Evolutionary conservation across 2,888 invertebrate genomes (phyloP), one percentile per base, ranked within the genome.

Genomic region (Eudasyphora cyanicolor): DNA sequence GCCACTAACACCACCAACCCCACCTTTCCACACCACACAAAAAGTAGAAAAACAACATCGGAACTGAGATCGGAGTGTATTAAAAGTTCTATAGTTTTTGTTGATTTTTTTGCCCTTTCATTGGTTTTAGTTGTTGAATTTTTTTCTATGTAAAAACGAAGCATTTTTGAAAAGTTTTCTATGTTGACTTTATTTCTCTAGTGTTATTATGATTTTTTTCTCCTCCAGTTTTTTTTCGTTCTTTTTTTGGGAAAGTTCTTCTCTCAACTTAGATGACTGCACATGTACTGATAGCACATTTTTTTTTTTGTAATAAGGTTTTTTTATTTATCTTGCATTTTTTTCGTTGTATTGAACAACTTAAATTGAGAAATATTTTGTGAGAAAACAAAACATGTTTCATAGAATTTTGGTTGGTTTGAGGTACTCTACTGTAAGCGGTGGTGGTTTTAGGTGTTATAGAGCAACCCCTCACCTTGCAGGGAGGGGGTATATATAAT

Each of bases 271-370:
- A 17, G 19, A 27, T 42, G 77, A 70, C 27, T 82, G 82, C 57
- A 75, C 27, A 62, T 32, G 27, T 62, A 51, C 62, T 75, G 78
- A 82, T 78, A 78, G 78, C 42, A 62, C 24, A 73, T 0, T 10
- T 54, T 73, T 12, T 32, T 32, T 73, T 73, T 73, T 21, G n/a
- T 35, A 3, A 7, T n/a, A 19, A 42, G 38, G 64, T 35, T 64
- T 49, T n/a, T 64, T 51, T 2, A 24, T 14, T 67, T 21, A 14
- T 27, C 12, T 10, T 64, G 42, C 8, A 35, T 0, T 42, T 42
- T 35, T 21, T 21, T 64, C 19, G 38, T 38, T n/a, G 49, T 6
- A 49, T 45, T 19, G 5, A 19, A 19, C 19, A 7, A 49, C 17
- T 51, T 17, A 21, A 21, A 21, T 51, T 5, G 19, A 49, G 24